Evolutionary conservation across 1,140 invertebrate genomes (phyloP).

Genomic region (Mylabris phalerata): DNA sequence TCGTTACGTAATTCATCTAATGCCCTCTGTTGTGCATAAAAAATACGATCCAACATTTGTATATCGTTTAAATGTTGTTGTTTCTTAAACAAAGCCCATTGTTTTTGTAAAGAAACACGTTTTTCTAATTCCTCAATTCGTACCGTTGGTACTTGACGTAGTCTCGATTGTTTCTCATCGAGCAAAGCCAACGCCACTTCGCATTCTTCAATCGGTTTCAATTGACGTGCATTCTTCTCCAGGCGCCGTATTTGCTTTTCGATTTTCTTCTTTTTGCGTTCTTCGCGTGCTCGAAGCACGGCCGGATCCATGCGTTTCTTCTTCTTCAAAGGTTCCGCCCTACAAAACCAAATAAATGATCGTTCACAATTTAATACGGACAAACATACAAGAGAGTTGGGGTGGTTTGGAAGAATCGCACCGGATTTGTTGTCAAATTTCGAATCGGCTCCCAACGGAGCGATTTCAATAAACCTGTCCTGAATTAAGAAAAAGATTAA

Average conservation of each 20-base stretch:
- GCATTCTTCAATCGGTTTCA: constrained; percentile 77
- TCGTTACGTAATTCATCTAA: constrained; percentile 66
- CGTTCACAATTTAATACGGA: too few relatives aligned
- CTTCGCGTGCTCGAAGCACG: constrained; percentile 68
- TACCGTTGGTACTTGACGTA: constrained; percentile 43
- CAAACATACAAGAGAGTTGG: too few relatives aligned
- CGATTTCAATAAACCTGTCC: too few relatives aligned
- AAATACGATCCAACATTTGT: constrained; percentile 59
- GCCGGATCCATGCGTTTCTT: constrained; percentile 79
- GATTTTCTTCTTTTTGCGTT: constrained; percentile 68
- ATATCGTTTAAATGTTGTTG: constrained; percentile 56
- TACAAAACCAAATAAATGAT: constrained; percentile 28
- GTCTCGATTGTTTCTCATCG: constrained; percentile 52
- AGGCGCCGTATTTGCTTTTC: constrained; percentile 76
- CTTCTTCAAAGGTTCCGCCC: constrained; percentile 80
- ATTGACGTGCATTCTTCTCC: constrained; percentile 64
- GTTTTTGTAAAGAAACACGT: constrained; percentile 55
- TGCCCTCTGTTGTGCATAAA: constrained; percentile 65
- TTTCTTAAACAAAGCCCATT: constrained; percentile 65
- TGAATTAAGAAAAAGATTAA: too few relatives aligned
- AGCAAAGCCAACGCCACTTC: constrained; percentile 62
- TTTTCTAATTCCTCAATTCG: constrained; percentile 47
- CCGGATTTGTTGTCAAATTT: too few relatives aligned
- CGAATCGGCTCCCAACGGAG: too few relatives aligned
- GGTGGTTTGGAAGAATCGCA: too few relatives aligned